Evolutionary conservation across 2,113 vertebrate species (phyloP).

Genomic region (Motacilla alba): DNA sequence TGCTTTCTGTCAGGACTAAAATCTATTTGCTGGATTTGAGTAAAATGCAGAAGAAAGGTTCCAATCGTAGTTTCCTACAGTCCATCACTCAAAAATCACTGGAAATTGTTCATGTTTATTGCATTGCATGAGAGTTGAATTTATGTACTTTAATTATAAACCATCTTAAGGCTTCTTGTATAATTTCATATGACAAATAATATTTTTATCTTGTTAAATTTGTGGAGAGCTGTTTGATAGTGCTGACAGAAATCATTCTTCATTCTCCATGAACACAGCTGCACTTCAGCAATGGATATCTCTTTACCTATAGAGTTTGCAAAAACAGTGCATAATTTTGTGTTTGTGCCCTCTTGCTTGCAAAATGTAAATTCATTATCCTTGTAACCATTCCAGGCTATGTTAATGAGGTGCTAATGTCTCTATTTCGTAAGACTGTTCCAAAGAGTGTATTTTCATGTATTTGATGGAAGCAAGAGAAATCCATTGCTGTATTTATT

Average conservation of each 20-base stretch:
- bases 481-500: neutral
- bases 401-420: constrained; percentile 7
- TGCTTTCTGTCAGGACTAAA: neutral
- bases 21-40: neutral
- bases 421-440: neutral
- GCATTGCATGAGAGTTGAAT: neutral
- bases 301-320: neutral
- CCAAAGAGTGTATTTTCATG: neutral
- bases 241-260: neutral
- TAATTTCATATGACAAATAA: neutral
- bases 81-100: neutral
- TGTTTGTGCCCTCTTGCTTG: neutral
- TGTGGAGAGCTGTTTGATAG: neutral
- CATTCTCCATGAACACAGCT: neutral
- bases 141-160: neutral
- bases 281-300: neutral
- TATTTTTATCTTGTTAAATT: neutral
- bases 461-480: neutral
- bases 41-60: neutral
- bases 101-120: neutral
- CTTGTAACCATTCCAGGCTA: neutral
- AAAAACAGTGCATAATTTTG: neutral
- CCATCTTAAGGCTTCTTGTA: neutral
- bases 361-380: constrained; percentile 13
- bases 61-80: neutral